Base-by-base conservation (phyloP, 2,113 vertebrate species). In the Merops nubicus region DNA sequence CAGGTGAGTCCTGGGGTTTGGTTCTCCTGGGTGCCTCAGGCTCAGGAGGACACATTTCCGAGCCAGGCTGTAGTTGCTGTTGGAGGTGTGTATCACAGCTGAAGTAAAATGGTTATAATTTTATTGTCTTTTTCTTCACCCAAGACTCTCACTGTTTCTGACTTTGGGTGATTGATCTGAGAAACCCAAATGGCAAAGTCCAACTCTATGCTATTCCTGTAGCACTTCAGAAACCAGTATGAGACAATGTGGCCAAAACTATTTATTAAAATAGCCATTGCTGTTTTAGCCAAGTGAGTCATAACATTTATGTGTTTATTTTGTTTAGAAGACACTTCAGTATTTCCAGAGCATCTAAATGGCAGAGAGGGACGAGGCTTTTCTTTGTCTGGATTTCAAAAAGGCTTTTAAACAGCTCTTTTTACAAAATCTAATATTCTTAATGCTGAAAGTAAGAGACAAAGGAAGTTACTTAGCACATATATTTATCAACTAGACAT, bases 181-280 rank as follows among this genome's bases (percentile, higher is more conserved):
- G 97, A 93, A 97, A 96, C 97, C 95, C 97, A 98, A 98, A 98
- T 97, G 97, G 97, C 96, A 70, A 91, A 94, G 69, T 95, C 94
- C 98, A 97, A 97, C 96, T 98, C 97, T 74, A 97, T 98, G 98
- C 98, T 98, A 92, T 97, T 98, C 98, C 97, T 34, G 87, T 94
- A 98, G 81, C 97, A 93, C 95, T 98, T 98, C 96, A 98, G 96
- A 98, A 98, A 90, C 93, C 96, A 96, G 95, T 97, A 98, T 98
- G 98, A 98, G 98, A 96, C 97, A 98, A 97, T 94, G 96, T 94
- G 65, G 81, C 92, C 60, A 96, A 97, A 98, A 98, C 97, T 98
- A 93, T 98, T 98, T 98, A 97, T 96, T 95, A 91, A 91, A 97
- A 92, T 36, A 80, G 79, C 9, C 23, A 94, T 96, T 96, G 87